Evolutionary conservation across 2,797 vertebrate genomes (phyloP), one percentile per base, ranked within the genome.

Genomic region (Coluber constrictor): DNA sequence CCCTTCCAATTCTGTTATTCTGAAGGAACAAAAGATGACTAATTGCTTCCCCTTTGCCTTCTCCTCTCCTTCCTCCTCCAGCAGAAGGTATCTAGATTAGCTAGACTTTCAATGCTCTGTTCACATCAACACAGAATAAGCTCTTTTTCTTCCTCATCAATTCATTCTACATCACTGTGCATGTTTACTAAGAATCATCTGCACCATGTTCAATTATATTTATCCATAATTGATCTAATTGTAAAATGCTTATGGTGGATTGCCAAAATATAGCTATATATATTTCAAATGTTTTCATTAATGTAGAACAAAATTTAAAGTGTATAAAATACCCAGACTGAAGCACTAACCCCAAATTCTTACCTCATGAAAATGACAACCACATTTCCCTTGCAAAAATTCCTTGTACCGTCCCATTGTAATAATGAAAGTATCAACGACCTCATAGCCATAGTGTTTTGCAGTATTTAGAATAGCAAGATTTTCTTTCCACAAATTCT

Each of bases 331-430:
- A 54, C 23, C 60, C 12, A 86, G 5, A 59, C 88, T 95, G 60
- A n/a, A 5, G 90, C 10, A 59, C 0, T 88, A 63, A 90, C 11
- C 0, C 0, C 92, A 90, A 95, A 90, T 13, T 29, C 89, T 97
- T 98, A 99, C 99, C 99, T 99, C 98, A 70, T 99, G 99, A 88
- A 99, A 99, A 97, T 99, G 99, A 92, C 99, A 99, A 88, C 98
- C 98, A 0, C 99, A 99, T 4, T 97, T 98, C 5, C 99, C 99
- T 96, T 98, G 98, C 91, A 99, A 97, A 95, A 99, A 99, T 96
- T 99, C 99, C 93, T 99, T 99, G 96, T 99, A 98, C 16, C 99
- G 98, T 10, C 99, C 99, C 98, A 99, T 98, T 0, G 99, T 99
- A 96, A 99, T 97, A 93, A 98, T 96, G 94, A 99, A 98, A 0